Percentiles rank a stretch among this genome's conserved stretches.
Conservation (phyloP, 2,888 invertebrate species). For the Crepidodera aurea region DNA sequence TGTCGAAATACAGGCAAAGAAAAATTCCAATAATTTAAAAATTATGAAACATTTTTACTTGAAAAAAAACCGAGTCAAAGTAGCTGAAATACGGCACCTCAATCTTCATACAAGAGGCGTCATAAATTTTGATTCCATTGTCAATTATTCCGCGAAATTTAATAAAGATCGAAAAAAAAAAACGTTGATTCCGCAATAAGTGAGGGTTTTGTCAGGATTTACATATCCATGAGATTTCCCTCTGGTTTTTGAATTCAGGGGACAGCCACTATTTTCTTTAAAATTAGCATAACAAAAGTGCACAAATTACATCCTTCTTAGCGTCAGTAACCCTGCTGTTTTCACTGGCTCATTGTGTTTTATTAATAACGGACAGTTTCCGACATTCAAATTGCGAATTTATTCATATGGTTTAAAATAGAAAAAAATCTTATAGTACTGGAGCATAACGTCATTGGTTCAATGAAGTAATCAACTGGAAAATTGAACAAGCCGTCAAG, state of each 20-base stretch:
- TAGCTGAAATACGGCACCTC: neutral
- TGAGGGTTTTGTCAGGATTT: constrained; percentile 28
- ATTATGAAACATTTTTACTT: no score
- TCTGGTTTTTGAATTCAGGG: constrained; percentile 3
- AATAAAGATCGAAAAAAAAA: constrained; percentile 28
- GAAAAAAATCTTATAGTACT: neutral
- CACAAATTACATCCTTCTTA: constrained; percentile 31
- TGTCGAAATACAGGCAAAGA: no score
- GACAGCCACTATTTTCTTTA: constrained; percentile 19
- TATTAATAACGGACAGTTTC: constrained; percentile 21
- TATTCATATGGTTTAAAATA: constrained; percentile 6
- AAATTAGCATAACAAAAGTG: constrained; percentile 32
- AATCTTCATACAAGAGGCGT: neutral
- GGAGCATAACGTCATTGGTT: neutral
- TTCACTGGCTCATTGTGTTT: constrained; percentile 18
- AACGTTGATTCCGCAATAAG: constrained; percentile 25
- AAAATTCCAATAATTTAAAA: no score
- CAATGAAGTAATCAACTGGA: no score
- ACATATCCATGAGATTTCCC: constrained; percentile 27
- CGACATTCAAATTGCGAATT: constrained; percentile 12
- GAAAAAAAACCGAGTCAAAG: no score
- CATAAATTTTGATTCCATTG: constrained; percentile 15
- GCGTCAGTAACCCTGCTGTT: constrained; percentile 18
- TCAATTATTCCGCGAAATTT: constrained; percentile 20
- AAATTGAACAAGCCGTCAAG: no score